Conservation (phyloP, 2,888 invertebrate species). For the Philonicus albiceps region DNA sequence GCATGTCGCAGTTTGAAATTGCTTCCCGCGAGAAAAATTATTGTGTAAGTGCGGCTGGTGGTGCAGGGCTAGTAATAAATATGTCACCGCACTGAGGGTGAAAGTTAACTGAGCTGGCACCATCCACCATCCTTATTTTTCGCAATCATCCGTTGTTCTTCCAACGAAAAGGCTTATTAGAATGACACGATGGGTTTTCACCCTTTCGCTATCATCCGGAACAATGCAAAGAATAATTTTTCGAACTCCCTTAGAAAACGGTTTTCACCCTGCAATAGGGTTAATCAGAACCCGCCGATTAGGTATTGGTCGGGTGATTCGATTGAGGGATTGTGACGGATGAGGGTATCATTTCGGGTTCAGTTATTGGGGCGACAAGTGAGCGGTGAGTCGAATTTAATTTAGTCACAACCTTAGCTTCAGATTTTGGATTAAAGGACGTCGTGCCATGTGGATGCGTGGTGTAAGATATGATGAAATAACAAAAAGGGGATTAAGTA, state of each 20-base stretch:
- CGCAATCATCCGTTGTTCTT: background rate
- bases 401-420: background rate
- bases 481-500: background rate
- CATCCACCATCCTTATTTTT: background rate
- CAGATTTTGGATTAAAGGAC: background rate
- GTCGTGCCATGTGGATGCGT: too few relatives aligned
- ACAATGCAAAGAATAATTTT: background rate
- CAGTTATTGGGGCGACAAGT: conserved; percentile 25
- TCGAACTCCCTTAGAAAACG: background rate
- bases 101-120: background rate
- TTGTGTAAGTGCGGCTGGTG: conserved; percentile 14
- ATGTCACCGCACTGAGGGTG: background rate
- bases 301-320: conserved; percentile 19
- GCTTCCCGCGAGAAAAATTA: conserved; percentile 36
- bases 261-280: background rate
- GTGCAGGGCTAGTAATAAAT: conserved; percentile 5
- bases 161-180: conserved; percentile 7
- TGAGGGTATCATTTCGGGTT: conserved; percentile 20
- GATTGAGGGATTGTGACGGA: background rate
- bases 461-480: background rate
- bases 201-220: background rate
- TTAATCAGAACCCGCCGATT: conserved; percentile 23
- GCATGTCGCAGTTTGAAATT: conserved; percentile 38
- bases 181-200: background rate
- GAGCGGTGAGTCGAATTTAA: conserved; percentile 1